Percentiles rank a stretch among this genome's conserved stretches.
phyloP scores from a whole-genome alignment of 2,113 vertebrate species.

The Chinchilla lanigera region DNA sequence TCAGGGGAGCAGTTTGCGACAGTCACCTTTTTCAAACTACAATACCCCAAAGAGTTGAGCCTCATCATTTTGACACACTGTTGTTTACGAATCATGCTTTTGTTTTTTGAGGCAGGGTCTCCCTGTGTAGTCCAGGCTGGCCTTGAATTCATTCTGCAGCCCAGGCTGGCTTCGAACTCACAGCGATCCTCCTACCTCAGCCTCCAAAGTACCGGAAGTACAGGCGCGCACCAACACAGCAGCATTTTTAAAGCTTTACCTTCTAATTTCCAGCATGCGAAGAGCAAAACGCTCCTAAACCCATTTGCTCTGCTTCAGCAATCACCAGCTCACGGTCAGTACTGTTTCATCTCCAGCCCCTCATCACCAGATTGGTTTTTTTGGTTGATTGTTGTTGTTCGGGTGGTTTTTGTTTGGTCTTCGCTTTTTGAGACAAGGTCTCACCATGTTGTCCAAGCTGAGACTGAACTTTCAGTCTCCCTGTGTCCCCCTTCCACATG shows the following conservation, averaged over 20 bases:
- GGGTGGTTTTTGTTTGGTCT: neutral
- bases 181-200: neutral
- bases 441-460: neutral
- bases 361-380: neutral
- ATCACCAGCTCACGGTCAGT: neutral
- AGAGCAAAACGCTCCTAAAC: neutral
- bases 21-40: neutral
- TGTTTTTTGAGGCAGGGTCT: neutral
- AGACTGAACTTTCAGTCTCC: neutral
- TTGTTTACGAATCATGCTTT: neutral
- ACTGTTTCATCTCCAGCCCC: neutral
- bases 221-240: neutral
- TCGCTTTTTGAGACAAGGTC: neutral
- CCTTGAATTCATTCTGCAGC: no score
- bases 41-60: neutral
- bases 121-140: neutral
- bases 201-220: neutral
- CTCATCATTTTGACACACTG: neutral
- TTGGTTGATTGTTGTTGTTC: neutral
- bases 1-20: neutral
- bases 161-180: no score
- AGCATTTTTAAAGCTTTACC: neutral
- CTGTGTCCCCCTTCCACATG: neutral
- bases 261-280: conserved; percentile 25
- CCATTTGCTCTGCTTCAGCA: neutral